Base-by-base conservation (phyloP, 2,888 invertebrate genomes). In the Diarsia dahlii region DNA sequence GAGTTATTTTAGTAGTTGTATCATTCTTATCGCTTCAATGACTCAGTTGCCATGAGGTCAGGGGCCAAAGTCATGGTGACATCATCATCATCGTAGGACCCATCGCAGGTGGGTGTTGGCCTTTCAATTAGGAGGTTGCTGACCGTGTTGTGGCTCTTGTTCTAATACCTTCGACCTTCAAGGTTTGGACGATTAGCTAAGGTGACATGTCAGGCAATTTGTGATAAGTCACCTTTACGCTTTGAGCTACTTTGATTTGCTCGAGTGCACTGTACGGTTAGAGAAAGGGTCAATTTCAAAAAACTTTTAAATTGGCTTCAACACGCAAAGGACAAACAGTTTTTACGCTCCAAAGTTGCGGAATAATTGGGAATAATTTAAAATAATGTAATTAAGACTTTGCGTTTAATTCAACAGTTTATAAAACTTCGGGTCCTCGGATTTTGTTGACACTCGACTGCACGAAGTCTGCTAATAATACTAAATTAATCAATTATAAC, bases 61-160 rank as follows among this genome's bases (percentile, higher is more conserved):
- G 82, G 84, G 91, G 90, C 88, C 90, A 85, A 82, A 86, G 85
- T 84, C 82, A 84, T 76, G 76, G 82, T 90, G 88, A 88, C 87
- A 89, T 91, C 90, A 91, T 87, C 86, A 78, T 91, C 90, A 91
- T 87, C 86, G 78, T 79, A 64, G 78, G 70, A 84, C 76, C 87
- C 86, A 88, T 84, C 81, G 81, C 73, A 86, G 83, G 90, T 90
- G 84, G 88, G 89, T 82, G 87, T 84, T 83, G 85, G 84, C 85
- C 86, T 81, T 81, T 78, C 67, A 89, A 91, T 91, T 88, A 88
- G 88, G 84, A 89, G 89, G 89, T 89, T 78, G 86, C 77, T 80
- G 89, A 84, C 89, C 90, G 78, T 68, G 58, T 68, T 63, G 52
- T 54, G 56, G 72, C 28, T 70, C 60, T 60, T 73, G 62, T 76